Conservation (phyloP, 2,888 invertebrate species). For the Toxonevra muliebris region DNA sequence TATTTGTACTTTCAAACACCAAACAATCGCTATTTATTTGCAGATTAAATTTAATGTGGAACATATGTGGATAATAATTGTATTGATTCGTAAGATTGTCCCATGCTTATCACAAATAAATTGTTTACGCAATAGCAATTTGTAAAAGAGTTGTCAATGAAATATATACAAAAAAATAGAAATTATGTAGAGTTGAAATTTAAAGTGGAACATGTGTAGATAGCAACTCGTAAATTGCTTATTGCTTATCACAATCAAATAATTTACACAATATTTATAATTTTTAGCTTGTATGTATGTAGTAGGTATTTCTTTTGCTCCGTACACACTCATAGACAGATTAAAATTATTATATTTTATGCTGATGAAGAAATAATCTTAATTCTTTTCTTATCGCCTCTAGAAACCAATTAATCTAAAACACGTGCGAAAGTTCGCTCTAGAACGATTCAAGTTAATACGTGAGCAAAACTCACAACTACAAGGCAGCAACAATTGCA, state of each 20-base stretch:
- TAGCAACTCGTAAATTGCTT: too few relatives aligned
- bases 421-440: slow-evolving; percentile 49
- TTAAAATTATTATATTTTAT: background rate
- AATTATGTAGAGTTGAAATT: too few relatives aligned
- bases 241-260: too few relatives aligned
- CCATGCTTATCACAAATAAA: too few relatives aligned
- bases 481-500: background rate
- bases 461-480: background rate
- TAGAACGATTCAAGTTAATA: slow-evolving; percentile 45
- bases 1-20: too few relatives aligned
- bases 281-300: background rate
- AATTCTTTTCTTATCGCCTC: slow-evolving; percentile 18
- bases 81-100: too few relatives aligned
- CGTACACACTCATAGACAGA: background rate
- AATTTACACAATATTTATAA: too few relatives aligned
- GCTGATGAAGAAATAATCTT: slow-evolving; percentile 4
- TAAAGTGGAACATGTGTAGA: too few relatives aligned
- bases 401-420: slow-evolving; percentile 51
- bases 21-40: too few relatives aligned
- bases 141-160: too few relatives aligned
- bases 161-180: too few relatives aligned
- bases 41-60: background rate
- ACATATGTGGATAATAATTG: slow-evolving; percentile 4
- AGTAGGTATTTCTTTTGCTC: background rate
- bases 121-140: too few relatives aligned